Conservation (phyloP, 2,113 vertebrate species). For the Thymallus thymallus region DNA sequence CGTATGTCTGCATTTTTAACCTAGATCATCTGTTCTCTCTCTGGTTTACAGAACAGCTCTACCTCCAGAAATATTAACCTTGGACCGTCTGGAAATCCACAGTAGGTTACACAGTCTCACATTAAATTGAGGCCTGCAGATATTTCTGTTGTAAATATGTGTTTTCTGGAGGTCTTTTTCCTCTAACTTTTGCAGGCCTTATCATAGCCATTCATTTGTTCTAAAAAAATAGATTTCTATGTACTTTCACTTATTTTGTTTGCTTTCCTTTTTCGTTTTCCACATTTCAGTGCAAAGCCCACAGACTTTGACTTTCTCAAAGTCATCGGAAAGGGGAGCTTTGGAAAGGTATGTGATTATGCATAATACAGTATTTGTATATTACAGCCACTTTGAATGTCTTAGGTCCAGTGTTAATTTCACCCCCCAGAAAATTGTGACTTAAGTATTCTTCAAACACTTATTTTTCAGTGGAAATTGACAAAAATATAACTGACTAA, state of each 20-base stretch:
- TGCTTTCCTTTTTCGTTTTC: neutral
- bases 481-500: too few relatives aligned
- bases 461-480: too few relatives aligned
- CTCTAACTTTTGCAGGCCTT: too few relatives aligned
- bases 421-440: too few relatives aligned
- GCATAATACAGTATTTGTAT: too few relatives aligned
- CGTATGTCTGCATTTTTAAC: neutral
- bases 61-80: conserved; percentile 96
- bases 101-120: conserved; percentile 79
- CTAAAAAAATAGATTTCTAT: neutral
- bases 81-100: conserved; percentile 96
- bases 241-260: neutral
- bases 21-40: conserved; percentile 29
- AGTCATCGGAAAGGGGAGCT: conserved; percentile 98
- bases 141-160: neutral
- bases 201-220: neutral
- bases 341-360: conserved; percentile 88
- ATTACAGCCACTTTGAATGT: too few relatives aligned
- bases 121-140: neutral
- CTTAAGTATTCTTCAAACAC: too few relatives aligned
- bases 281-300: conserved; percentile 86
- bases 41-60: conserved; percentile 80
- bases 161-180: neutral
- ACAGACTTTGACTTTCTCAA: conserved; percentile 98
- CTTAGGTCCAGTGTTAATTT: too few relatives aligned